Evolutionary conservation across 2,888 invertebrate species (phyloP).

Genomic region (Nomada hirtipes): DNA sequence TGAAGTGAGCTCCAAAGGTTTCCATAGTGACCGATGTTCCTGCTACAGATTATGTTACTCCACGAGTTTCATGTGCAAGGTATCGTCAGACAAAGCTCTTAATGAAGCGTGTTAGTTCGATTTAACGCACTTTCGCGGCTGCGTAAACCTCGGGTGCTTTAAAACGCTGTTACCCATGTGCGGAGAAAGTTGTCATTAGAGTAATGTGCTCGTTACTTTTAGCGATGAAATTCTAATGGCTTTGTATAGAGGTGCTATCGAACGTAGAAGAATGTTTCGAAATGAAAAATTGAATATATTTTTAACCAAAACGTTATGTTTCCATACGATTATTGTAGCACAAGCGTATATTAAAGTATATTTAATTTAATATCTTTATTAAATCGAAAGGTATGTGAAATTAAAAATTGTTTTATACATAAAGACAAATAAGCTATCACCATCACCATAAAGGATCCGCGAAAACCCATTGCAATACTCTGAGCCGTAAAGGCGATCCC

Average conservation of each 20-base stretch:
- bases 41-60: conserved; percentile 12
- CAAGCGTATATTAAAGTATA: too few relatives aligned
- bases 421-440: not conserved
- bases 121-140: conserved; percentile 46
- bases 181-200: conserved; percentile 28
- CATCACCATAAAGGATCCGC: not conserved
- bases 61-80: not conserved
- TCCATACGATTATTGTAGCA: too few relatives aligned
- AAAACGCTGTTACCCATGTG: not conserved
- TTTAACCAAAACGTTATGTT: too few relatives aligned
- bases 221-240: not conserved
- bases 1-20: too few relatives aligned
- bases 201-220: not conserved
- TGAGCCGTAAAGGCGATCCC: not conserved
- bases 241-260: too few relatives aligned
- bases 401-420: not conserved
- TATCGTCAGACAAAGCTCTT: not conserved
- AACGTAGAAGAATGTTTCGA: not conserved
- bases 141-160: not conserved
- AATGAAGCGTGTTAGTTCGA: conserved; percentile 32
- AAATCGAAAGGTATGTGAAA: too few relatives aligned
- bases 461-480: not conserved
- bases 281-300: too few relatives aligned
- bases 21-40: not conserved
- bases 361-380: too few relatives aligned